Evolutionary conservation across 2,797 vertebrate species (phyloP), one percentile per base, ranked within the genome.

Genomic region (Chelon auratus): DNA sequence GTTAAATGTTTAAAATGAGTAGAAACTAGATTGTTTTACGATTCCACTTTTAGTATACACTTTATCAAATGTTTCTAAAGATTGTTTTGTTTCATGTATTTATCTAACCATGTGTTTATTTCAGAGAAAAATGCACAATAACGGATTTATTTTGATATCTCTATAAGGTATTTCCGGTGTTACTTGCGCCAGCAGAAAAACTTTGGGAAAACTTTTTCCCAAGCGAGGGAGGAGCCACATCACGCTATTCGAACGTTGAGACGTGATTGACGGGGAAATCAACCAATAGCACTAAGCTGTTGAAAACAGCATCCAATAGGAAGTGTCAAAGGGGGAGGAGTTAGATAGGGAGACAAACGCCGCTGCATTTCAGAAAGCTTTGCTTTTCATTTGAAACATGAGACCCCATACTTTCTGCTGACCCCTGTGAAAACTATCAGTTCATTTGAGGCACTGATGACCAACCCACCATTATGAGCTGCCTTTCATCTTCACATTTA

Each of bases 221-320:
- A 47, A 26, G 40, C 51, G 37, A 68, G 43, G 24, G 12, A 15
- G 33, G 22, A 8, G 72, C 66, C 70, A 72, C 85, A 86, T 20
- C 85, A 87, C 78, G 68, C 82, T 56, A 63, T 56, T 85, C 30
- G 33, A 80, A 84, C 42, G 1, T 18, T 13, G 37, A 17, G 5
- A 0, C 30, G 48, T 89, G 90, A 92, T 60, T 83, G 93, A 89
- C 78, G 74, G 17, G 3, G 0, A 1, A 0, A 0, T 52, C 3
- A 0, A n/a, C 93, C 91, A 90, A 89, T 92, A n/a, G 75, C 4
- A 74, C 47, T 33, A 53, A 17, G 11, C 51, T 45, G 18, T 37
- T 4, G 36, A 3, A 15, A 15, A 20, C 1, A 0, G 15, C 26
- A 57, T 50, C 92, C 90, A 93, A 91, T 94, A 4, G 40, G 56